Base-by-base conservation (phyloP, 2,888 invertebrate species). In the Nemotelus pantherinus region DNA sequence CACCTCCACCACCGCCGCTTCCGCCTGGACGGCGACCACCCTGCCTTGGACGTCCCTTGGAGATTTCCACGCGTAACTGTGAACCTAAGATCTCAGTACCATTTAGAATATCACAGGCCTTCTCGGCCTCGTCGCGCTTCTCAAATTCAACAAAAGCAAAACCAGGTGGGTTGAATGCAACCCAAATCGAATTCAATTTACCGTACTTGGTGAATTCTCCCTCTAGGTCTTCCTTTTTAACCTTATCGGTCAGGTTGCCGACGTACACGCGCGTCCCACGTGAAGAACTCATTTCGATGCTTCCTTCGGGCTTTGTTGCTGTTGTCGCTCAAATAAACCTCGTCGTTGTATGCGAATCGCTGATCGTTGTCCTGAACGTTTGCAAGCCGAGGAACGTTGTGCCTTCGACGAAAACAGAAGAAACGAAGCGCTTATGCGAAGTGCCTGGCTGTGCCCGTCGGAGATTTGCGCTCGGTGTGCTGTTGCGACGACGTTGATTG, bases 61-160 rank as follows among this genome's bases (percentile, higher is more conserved):
- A 95, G 83, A 96, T 92, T 88, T 96, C 96, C 80, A 96, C 96
- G 84, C 95, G 91, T 81, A 96, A 89, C 84, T 95, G 95, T 83
- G 94, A 93, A 83, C 96, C 96, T 89, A 95, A 89, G 85, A 96
- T 91, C 87, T 95, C 95, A 81, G 93, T 92, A 81, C 96, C 96
- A 84, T 96, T 96, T 89, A 96, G 91, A 84, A 92, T 93, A 81
- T 87, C 86, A 88, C 95, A 95, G 80, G 96, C 96, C 84, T 94
- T 92, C 86, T 95, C 95, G 57, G 96, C 96, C 88, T 96, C 96
- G 85, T 93, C 93, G 87, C 92, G 91, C 88, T 93, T 94, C 86
- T 93, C 93, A 88, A 95, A 97, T 89, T 96, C 96, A 87, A 96
- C 94, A 89, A 96, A 96, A 81, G 96, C 96, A 88, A 96, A 97